A percentile compares a stretch with the other conserved stretches of the same genome.
phyloP scores from a whole-genome alignment of 2,113 vertebrate species.

The Xyrauchen texanus region DNA sequence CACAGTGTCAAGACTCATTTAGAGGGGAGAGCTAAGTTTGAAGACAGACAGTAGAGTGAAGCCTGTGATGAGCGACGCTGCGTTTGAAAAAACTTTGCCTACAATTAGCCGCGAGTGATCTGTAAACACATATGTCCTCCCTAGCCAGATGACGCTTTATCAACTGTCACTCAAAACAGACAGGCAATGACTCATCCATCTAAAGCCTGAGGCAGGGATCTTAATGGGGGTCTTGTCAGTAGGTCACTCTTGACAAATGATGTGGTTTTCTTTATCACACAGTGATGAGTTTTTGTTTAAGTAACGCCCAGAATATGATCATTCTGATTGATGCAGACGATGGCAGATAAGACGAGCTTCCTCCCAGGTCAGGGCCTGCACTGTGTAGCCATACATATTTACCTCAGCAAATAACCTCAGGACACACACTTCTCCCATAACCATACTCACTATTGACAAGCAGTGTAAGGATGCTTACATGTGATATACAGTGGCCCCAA shows the following conservation, averaged over 20 bases:
- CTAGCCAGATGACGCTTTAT: conserved; percentile 64
- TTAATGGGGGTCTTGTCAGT: conserved; percentile 28
- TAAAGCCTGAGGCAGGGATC: conserved; percentile 52
- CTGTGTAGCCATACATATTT: conserved; percentile 14
- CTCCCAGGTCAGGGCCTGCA: conserved; percentile 1
- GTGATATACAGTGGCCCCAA: too few species aligned
- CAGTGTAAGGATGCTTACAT: too few species aligned
- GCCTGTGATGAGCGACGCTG: conserved; percentile 76
- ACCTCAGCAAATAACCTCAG: conserved; percentile 1
- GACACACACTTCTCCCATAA: conserved; percentile 15
- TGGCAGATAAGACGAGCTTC: conserved; percentile 21
- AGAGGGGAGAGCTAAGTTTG: conserved; percentile 84
- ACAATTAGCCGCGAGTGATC: conserved; percentile 70
- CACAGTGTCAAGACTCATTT: conserved; percentile 99
- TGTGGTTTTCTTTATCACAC: conserved; percentile 71
- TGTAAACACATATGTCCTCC: conserved; percentile 73
- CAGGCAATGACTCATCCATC: conserved; percentile 46
- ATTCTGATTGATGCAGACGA: conserved; percentile 4
- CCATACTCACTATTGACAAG: not conserved
- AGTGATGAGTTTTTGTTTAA: conserved; percentile 73
- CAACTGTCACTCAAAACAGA: conserved; percentile 70
- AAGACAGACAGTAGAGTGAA: conserved; percentile 87
- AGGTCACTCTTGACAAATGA: conserved; percentile 46
- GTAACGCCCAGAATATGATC: conserved; percentile 1
- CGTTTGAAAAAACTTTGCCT: conserved; percentile 62